Base-by-base conservation (phyloP, 1,140 invertebrate species). In the Drosophila setifemur region DNA sequence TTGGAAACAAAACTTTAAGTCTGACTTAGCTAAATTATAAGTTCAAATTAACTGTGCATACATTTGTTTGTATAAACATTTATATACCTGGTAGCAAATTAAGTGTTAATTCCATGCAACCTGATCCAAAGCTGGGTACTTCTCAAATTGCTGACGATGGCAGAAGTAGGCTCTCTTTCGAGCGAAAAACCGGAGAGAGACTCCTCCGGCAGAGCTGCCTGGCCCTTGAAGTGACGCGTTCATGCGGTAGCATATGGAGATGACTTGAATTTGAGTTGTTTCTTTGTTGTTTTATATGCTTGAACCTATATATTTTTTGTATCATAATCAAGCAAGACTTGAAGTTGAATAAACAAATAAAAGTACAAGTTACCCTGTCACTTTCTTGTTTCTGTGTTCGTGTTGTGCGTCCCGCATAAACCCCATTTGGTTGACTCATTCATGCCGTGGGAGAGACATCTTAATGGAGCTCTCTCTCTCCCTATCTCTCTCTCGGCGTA, bases 121-220 rank as follows among this genome's bases (percentile, higher is more conserved):
- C 11, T 2, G 2, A 23, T 3, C 21, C 21, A 2, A 5, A 5
- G 2, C 5, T 3, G 21, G 21, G 21, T 5, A 23, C 21, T 23
- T 23, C 2, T 23, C 21, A 23, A 23, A 44, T 49, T 71, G 67
- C 67, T 71, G 67, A 71, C 67, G 67, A 71, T 26, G 39, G 28
- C 67, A 71, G 71, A 50, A 11, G 4, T n/a, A n/a, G 19, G 33
- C 42, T 64, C 42, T 61, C 57, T 57, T 9, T 19, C 16, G 25
- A 39, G 11, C 52, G 40, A 33, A 43, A 40, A 52, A 16, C 26
- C 11, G 23, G 25, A 64, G 57, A 42, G 19, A 12, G 16, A 7
- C 16, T 23, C 26, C 31, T 42, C 50, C 29, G 25, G 35, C 12
- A 23, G 1, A 19, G 31, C 61, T 21, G 29, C 19, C 37, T 25